Base-by-base conservation (phyloP, 2,888 invertebrate genomes). In the Spilosoma lubricipeda region DNA sequence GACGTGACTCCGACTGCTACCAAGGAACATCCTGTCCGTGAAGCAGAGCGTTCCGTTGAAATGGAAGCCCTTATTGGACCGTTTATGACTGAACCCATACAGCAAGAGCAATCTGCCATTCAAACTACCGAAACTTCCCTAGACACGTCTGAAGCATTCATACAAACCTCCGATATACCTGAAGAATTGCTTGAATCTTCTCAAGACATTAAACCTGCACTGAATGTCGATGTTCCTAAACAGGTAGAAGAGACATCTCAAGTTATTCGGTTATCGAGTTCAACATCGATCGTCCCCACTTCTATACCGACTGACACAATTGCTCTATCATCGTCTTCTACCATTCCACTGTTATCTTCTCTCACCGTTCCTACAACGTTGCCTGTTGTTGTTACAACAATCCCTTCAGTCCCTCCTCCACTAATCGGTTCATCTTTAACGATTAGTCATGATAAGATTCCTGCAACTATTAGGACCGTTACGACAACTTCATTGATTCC, bases 1-100 rank as follows among this genome's bases (percentile, higher is more conserved):
- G 89, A 90, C 2, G 86, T 94, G 0, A 65, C 77, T 1, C 83
- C 91, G 0, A 82, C 75, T 15, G 69, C 71, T 11, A 74, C 59
- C 9, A 85, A 80, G 30, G 93, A 93, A 30, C 87, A 93, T 76
- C 93, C 95, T 0, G 89, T 89, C 3, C 90, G 90, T 70, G 95
- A 95, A 84, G 95, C 94, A 0, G 93, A 95, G 74, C 89, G 94
- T 23, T 93, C 94, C 3, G 86, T 93, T n/a, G 92, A 94, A 67
- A 80, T 95, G 48, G 94, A 95, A 79, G 93, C 92, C 77, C 90
- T 95, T 0, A 94, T 95, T 5, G 90, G 91, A 0, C 87, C 91
- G 2, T 79, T 85, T 71, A 80, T 90, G 77, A 83, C 87, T 1
- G 89, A 90, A 71, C 23, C 27, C 39, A 39, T 33, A 36, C 67